Evolutionary conservation across 2,888 invertebrate genomes (phyloP).

Genomic region (Euphydryas editha): DNA sequence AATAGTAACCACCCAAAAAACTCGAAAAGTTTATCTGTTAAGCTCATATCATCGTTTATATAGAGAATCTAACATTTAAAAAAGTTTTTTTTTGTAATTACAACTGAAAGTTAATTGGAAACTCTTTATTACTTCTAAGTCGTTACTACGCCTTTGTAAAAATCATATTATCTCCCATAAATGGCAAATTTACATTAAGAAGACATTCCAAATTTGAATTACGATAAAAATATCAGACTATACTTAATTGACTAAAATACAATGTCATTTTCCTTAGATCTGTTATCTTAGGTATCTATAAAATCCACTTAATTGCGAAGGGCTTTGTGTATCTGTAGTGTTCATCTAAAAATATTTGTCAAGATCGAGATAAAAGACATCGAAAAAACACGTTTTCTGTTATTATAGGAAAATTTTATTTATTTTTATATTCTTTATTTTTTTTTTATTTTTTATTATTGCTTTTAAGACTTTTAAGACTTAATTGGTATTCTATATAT

Average conservation of each 20-base stretch:
- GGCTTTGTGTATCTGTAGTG: no score
- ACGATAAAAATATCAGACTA: background rate
- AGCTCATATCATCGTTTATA: background rate
- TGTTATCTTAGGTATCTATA: background rate
- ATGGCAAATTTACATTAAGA: constrained; percentile 27
- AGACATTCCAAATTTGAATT: constrained; percentile 8
- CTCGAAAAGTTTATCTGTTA: background rate
- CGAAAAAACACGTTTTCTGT: no score
- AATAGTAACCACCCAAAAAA: background rate
- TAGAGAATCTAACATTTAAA: background rate
- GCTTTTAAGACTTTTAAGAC: no score
- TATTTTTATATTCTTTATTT: no score
- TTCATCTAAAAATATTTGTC: no score
- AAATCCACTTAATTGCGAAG: background rate
- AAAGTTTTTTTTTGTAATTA: constrained; percentile 5
- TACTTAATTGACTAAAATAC: background rate
- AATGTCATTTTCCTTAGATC: background rate
- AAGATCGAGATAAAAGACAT: no score
- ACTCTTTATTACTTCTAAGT: constrained; percentile 13
- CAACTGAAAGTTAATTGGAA: constrained; percentile 5
- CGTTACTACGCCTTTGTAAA: constrained; percentile 5
- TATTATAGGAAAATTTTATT: no score
- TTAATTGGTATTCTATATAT: no score
- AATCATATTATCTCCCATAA: constrained; percentile 26
- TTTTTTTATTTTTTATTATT: no score